A percentile compares a stretch with the other conserved stretches of the same genome.
Conservation (phyloP, 2,113 vertebrate genomes). For the Leptosomus discolor region DNA sequence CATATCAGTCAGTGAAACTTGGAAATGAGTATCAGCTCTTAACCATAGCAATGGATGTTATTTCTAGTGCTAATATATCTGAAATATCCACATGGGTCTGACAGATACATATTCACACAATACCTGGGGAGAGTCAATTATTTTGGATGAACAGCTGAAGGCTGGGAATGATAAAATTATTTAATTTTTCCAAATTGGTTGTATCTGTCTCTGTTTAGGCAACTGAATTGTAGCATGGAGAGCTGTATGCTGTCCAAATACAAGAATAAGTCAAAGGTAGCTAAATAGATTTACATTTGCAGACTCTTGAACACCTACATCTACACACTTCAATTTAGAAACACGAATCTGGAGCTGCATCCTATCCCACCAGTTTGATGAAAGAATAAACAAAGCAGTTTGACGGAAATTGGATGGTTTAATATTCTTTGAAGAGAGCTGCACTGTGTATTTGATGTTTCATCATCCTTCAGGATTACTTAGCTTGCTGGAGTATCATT, state of each 20-base stretch:
- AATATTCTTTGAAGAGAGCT: neutral
- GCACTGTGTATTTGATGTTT: neutral
- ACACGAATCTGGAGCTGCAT: neutral
- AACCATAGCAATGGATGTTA: neutral
- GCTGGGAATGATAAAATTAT: neutral
- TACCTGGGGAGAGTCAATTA: fast-evolving
- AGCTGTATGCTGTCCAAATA: neutral
- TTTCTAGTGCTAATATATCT: neutral
- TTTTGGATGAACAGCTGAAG: neutral
- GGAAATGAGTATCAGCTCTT: neutral
- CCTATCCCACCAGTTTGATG: neutral
- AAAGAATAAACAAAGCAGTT: neutral
- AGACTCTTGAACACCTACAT: neutral
- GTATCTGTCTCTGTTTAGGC: neutral
- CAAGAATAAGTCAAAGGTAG: neutral
- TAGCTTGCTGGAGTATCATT: neutral
- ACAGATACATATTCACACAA: neutral
- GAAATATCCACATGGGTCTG: neutral
- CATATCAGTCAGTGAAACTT: neutral
- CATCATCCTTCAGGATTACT: neutral
- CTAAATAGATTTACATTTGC: neutral
- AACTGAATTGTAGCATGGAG: neutral
- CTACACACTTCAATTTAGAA: neutral
- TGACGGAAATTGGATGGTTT: neutral
- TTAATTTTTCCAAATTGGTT: neutral